Conservation (phyloP, 2,113 vertebrate species). For the Prinia subflava region DNA sequence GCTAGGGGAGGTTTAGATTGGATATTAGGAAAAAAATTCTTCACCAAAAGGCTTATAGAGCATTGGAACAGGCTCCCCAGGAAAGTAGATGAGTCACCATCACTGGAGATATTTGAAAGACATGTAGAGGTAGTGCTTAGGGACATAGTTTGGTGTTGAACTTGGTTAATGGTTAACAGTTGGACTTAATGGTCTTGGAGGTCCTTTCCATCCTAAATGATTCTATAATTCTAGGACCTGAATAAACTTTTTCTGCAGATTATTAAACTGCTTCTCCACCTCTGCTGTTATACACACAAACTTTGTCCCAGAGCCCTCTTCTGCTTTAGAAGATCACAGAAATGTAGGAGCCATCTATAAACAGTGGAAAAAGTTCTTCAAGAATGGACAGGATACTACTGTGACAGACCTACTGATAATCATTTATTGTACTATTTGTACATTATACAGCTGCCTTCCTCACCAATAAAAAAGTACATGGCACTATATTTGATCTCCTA, state of each 20-base stretch:
- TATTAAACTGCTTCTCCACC: neutral
- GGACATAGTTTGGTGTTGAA: neutral
- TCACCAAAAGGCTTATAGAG: neutral
- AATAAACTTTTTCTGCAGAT: neutral
- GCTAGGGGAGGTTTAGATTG: neutral
- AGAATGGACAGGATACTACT: neutral
- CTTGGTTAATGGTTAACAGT: neutral
- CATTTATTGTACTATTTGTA: neutral
- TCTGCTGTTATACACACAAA: neutral
- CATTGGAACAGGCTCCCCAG: neutral
- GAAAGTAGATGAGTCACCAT: neutral
- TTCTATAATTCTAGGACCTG: neutral
- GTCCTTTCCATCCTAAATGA: neutral
- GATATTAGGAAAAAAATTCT: neutral
- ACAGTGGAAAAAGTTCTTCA: neutral
- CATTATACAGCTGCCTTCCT: neutral
- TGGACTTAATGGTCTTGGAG: neutral
- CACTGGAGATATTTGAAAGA: neutral
- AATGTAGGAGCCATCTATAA: neutral
- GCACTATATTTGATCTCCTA: neutral
- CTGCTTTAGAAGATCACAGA: neutral
- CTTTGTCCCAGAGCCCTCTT: neutral
- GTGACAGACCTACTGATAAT: neutral
- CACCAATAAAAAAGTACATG: neutral
- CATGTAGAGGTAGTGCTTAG: rapidly evolving